A percentile compares a stretch with the other conserved stretches of the same genome.
Conservation (phyloP, 2,888 invertebrate species). For the Timandra comae region DNA sequence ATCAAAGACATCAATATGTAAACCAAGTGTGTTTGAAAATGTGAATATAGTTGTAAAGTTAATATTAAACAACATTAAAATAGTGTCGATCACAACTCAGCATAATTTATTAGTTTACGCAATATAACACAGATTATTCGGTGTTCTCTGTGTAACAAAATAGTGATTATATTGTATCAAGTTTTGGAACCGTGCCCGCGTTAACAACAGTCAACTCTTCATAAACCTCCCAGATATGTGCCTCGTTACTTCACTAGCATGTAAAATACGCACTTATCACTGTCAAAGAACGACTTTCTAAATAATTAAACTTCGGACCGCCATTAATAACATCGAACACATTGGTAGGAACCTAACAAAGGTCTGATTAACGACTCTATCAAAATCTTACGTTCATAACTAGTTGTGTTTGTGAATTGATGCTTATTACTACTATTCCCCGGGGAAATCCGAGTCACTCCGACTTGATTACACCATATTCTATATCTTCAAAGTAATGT, state of each 20-base stretch:
- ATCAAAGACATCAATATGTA: too few species aligned
- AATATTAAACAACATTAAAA: too few species aligned
- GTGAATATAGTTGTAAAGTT: too few species aligned
- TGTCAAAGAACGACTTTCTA: conserved; percentile 26
- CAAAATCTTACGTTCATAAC: conserved; percentile 3
- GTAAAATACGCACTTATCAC: conserved; percentile 25
- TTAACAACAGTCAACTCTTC: not conserved
- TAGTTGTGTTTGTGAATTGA: not conserved
- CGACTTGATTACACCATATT: too few species aligned
- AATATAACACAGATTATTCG: too few species aligned
- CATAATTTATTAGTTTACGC: too few species aligned
- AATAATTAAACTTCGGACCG: conserved; percentile 25
- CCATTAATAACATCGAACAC: conserved; percentile 26
- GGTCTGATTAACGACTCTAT: conserved; percentile 18
- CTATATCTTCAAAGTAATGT: too few species aligned
- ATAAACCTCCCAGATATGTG: conserved; percentile 13
- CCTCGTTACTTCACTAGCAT: conserved; percentile 9
- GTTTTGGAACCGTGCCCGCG: conserved; percentile 51
- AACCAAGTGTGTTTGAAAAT: too few species aligned
- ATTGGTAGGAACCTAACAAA: conserved; percentile 17
- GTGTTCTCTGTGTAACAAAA: too few species aligned
- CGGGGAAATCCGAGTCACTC: too few species aligned
- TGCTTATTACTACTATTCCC: conserved; percentile 1
- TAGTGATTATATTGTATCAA: conserved; percentile 40
- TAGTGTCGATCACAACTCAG: too few species aligned